Percentiles rank a stretch among this genome's conserved stretches.
Evolutionary conservation across 2,797 vertebrate species (phyloP).

Genomic region (Hemitrygon akajei): DNA sequence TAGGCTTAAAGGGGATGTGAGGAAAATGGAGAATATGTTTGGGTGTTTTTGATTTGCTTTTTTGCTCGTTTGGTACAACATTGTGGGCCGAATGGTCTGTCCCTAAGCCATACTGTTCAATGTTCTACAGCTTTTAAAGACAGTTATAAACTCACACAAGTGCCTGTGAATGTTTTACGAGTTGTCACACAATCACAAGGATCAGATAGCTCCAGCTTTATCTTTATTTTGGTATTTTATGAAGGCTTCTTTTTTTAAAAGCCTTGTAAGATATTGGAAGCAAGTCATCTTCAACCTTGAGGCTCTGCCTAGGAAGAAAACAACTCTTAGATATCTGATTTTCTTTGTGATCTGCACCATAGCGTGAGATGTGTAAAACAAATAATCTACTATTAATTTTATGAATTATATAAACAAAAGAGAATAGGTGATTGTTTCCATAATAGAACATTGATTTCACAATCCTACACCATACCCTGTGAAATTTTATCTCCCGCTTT

Average conservation of each 20-base stretch:
- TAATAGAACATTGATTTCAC: neutral
- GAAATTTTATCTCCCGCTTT: neutral
- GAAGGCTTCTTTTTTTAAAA: neutral
- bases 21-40: too few relatives aligned
- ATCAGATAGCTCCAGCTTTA: neutral
- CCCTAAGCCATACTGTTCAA: too few relatives aligned
- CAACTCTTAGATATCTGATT: too few relatives aligned
- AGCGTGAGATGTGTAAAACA: neutral
- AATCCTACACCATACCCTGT: neutral
- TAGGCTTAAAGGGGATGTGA: too few relatives aligned
- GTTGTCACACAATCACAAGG: neutral
- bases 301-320: too few relatives aligned
- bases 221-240: neutral
- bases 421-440: neutral
- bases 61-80: too few relatives aligned
- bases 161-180: neutral
- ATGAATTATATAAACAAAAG: neutral
- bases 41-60: too few relatives aligned
- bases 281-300: too few relatives aligned
- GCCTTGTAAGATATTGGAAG: too few relatives aligned
- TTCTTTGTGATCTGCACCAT: too few relatives aligned
- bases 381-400: neutral
- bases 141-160: neutral
- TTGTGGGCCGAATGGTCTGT: too few relatives aligned
- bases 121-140: neutral